Base-by-base conservation (phyloP, 2,888 invertebrate species). In the Gerosis bhagava region DNA sequence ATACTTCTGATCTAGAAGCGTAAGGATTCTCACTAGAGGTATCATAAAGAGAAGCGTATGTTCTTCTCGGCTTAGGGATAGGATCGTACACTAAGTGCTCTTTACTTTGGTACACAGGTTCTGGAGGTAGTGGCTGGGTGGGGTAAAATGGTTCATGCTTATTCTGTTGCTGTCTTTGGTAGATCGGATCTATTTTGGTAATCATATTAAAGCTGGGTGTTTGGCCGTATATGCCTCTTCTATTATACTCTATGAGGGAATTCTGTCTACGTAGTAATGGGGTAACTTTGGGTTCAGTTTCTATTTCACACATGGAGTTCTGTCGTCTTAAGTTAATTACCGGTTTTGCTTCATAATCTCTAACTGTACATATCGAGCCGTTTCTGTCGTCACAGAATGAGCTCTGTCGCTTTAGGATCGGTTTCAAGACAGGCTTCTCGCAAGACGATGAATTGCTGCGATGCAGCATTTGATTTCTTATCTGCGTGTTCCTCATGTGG, bases 261-360 rank as follows among this genome's bases (percentile, higher is more conserved):
- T 89, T 89, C 56, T 90, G 89, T 74, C 89, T 84, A 62, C 89
- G 84, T 51, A 90, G 70, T 63, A 88, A 59, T 4, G 89, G 89
- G 75, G 86, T 87, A 73, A 87, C 83, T 83, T 89, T 89, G n/a
- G 88, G 87, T 76, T 89, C 89, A 11, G 87, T 89, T 75, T 89
- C 89, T 51, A 90, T 87, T 66, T 90, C 89, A 50, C 87, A 87
- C 84, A 90, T 82, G 15, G 89, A 90, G 57, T 88, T 89, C 45
- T 89, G 89, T 56, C 89, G 65, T 59, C 84, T 70, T 1, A 88
- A 58, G 53, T 63, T 84, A 39, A 76, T 63, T 5, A 83, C 76
- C 1, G 87, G 82, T 63, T 83, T 83, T 12, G 84, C 73, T 45
- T 87, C 88, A 57, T 86, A 88, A 62, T 87, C 88, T 70, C 83